A percentile compares a stretch with the other conserved stretches of the same genome.
These are phyloP conservation scores for Mesocricetus auratus DNA, from an alignment of 2,113 vertebrate genomes.

Conservation along the genomic window DNA sequence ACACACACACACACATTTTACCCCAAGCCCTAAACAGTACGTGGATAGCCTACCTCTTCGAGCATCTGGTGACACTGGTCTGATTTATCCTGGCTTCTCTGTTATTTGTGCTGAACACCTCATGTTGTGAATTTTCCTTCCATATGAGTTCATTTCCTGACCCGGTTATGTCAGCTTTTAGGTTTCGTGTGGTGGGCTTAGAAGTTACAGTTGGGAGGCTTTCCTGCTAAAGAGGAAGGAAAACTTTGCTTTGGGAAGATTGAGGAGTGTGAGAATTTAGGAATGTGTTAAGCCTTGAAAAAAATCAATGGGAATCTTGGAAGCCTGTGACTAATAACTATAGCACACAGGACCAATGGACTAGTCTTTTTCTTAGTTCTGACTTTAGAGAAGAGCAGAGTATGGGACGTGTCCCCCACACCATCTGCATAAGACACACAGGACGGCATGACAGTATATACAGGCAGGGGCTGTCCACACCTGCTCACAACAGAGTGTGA, in stretches of 20 bases:
- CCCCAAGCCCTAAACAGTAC: not conserved
- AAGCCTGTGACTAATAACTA: not conserved
- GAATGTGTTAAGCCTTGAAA: constrained; percentile 23
- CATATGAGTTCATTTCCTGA: constrained; percentile 32
- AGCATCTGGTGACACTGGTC: not conserved
- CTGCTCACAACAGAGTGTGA: not conserved
- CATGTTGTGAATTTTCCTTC: not conserved
- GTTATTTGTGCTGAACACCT: not conserved
- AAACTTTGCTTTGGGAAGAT: not conserved
- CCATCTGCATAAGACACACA: not conserved
- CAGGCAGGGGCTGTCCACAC: not conserved
- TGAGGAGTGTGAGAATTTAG: constrained; percentile 3
- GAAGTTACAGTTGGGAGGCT: not conserved
- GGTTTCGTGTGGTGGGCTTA: not conserved
- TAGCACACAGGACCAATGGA: not conserved
- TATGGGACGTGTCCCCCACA: not conserved
- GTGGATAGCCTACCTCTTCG: not conserved
- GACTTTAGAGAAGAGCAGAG: not conserved
- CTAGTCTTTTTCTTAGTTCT: constrained; percentile 23
- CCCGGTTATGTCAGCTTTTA: not conserved
- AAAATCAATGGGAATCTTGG: constrained; percentile 1
- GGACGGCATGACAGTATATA: not conserved
- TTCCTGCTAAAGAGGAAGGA: not conserved
- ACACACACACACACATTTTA: too few species aligned
- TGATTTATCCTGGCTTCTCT: not conserved